Percentiles rank a stretch among this genome's conserved stretches.
phyloP scores from a whole-genome alignment of 2,888 invertebrate species.

The Sisyra nigra region DNA sequence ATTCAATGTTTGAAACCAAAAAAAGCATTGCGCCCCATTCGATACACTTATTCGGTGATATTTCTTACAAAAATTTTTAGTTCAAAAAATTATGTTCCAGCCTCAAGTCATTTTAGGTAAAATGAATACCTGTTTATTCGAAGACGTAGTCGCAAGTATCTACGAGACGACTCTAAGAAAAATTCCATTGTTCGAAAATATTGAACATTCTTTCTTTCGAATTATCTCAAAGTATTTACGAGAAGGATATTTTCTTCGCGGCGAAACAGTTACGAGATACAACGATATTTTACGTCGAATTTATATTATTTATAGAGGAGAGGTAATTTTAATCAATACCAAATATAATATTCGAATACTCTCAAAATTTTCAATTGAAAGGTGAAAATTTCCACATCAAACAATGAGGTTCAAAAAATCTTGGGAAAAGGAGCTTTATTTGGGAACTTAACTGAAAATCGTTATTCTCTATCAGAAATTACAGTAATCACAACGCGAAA shows the following conservation, averaged over 20 bases:
- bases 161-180: conserved; percentile 34
- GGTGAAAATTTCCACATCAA: conserved; percentile 32
- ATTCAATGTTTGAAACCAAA: no score
- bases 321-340: no score
- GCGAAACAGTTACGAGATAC: conserved; percentile 31
- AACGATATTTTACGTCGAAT: conserved; percentile 32
- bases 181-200: conserved; percentile 35
- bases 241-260: conserved; percentile 34
- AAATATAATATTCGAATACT: no score
- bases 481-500: conserved; percentile 32
- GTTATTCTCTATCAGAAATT: conserved; percentile 28
- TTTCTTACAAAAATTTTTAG: no score
- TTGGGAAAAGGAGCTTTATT: conserved; percentile 38
- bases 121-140: conserved; percentile 34
- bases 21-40: no score
- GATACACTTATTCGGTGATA: no score
- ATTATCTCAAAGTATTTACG: conserved; percentile 33
- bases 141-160: conserved; percentile 34
- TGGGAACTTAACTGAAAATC: conserved; percentile 31
- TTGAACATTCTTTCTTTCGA: conserved; percentile 35
- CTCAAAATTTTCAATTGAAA: no score
- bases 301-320: conserved; percentile 34
- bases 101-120: conserved; percentile 16
- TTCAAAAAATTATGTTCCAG: conserved; percentile 16
- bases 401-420: conserved; percentile 33